A percentile compares a stretch with the other conserved stretches of the same genome.
These are phyloP conservation scores for Epistrophe grossulariae DNA, from an alignment of 2,888 invertebrate species.

Conservation along the genomic window DNA sequence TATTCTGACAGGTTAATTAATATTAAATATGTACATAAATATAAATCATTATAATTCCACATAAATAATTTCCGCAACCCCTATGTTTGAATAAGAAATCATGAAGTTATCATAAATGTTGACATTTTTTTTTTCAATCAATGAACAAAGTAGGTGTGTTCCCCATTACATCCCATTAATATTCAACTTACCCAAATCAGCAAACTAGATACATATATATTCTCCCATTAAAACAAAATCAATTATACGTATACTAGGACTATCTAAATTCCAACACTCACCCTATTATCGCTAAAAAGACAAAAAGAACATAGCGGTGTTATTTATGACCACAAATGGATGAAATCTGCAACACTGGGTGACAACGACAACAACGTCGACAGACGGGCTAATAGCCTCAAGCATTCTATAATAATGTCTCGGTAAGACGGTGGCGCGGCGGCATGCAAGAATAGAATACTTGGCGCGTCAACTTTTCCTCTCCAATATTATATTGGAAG, in stretches of 20 bases:
- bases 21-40: constrained; percentile 10
- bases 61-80: constrained; percentile 56
- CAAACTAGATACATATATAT: not conserved
- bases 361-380: constrained; percentile 45
- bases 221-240: constrained; percentile 44
- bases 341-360: constrained; percentile 52
- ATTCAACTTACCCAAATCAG: constrained; percentile 48
- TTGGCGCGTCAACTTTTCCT: constrained; percentile 63
- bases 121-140: constrained; percentile 18
- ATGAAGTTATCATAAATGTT: constrained; percentile 50
- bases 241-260: constrained; percentile 55
- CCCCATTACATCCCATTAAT: constrained; percentile 45
- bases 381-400: constrained; percentile 25
- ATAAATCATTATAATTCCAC: constrained; percentile 51
- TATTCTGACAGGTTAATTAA: constrained; percentile 46
- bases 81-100: constrained; percentile 19
- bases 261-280: constrained; percentile 73
- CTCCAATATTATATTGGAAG: constrained; percentile 44
- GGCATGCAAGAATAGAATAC: constrained; percentile 26
- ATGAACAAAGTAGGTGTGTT: constrained; percentile 53
- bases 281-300: constrained; percentile 26
- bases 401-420: constrained; percentile 30
- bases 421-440: not conserved
- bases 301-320: constrained; percentile 52
- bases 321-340: constrained; percentile 57